Evolutionary conservation across 2,888 invertebrate genomes (phyloP).

Genomic region (Lycophotia porphyrea): DNA sequence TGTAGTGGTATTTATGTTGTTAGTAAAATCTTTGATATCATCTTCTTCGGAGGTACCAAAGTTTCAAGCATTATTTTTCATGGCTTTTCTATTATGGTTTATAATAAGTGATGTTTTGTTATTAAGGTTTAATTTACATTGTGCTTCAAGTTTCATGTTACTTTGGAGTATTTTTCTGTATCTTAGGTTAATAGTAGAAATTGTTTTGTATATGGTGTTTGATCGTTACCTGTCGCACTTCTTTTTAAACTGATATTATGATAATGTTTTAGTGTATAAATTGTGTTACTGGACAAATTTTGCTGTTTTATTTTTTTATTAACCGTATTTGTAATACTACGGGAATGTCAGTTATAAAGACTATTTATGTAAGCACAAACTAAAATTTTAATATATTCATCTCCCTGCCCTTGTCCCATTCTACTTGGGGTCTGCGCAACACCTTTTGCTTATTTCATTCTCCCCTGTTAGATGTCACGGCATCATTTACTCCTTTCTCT

Average conservation of each 20-base stretch:
- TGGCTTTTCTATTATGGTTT: slow-evolving; percentile 56
- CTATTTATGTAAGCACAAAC: not conserved
- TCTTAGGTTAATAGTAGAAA: slow-evolving; percentile 54
- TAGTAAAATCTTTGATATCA: slow-evolving; percentile 45
- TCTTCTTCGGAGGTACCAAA: slow-evolving; percentile 44
- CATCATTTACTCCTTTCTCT: too few species aligned
- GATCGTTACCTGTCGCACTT: slow-evolving; percentile 51
- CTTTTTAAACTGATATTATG: slow-evolving; percentile 31
- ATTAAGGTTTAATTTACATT: slow-evolving; percentile 58
- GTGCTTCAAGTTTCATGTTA: slow-evolving; percentile 4
- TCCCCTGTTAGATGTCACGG: too few species aligned
- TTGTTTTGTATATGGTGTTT: slow-evolving; percentile 58
- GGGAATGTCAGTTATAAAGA: not conserved
- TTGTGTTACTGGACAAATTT: not conserved
- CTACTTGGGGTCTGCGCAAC: too few species aligned
- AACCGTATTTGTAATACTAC: too few species aligned
- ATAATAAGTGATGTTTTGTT: slow-evolving; percentile 59
- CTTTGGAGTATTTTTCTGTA: slow-evolving; percentile 48
- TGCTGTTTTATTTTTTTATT: slow-evolving; percentile 13
- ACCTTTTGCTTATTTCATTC: too few species aligned
- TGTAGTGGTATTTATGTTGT: slow-evolving; percentile 45
- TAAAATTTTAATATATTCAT: too few species aligned
- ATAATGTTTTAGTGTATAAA: not conserved
- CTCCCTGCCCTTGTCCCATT: too few species aligned
- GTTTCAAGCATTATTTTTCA: slow-evolving; percentile 53